These are phyloP conservation scores for Calosoma granatense DNA, from an alignment of 1,140 invertebrate genomes.

Conservation along the genomic window DNA sequence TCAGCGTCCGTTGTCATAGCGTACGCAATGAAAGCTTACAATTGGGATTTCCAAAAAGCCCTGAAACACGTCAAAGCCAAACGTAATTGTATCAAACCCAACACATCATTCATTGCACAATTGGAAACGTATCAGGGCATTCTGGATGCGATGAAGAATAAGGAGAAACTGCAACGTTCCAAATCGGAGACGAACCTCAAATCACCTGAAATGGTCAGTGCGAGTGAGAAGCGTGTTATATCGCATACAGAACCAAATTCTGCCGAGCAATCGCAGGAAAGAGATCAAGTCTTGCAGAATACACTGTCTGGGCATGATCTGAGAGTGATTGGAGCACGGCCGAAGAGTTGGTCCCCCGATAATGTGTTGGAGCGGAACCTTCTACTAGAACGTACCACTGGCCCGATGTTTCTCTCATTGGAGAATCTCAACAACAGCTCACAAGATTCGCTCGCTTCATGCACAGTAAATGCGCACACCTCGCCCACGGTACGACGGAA, in stretches of 20 bases:
- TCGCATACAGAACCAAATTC: conserved; percentile 46
- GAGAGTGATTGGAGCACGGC: conserved; percentile 37
- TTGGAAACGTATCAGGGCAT: conserved; percentile 94
- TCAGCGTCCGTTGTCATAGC: conserved; percentile 97
- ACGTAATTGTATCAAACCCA: conserved; percentile 89
- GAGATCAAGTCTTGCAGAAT: conserved; percentile 30
- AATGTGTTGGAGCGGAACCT: conserved; percentile 27
- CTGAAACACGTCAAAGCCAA: conserved; percentile 83
- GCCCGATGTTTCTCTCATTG: conserved; percentile 46
- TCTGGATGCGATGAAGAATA: conserved; percentile 91
- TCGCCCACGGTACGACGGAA: background rate
- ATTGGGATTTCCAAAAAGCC: conserved; percentile 84
- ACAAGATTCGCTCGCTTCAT: background rate
- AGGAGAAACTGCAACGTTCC: conserved; percentile 80
- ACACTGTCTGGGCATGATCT: conserved; percentile 26
- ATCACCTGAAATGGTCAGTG: conserved; percentile 46
- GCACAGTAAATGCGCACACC: background rate
- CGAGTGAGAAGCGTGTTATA: conserved; percentile 34
- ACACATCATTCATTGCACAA: conserved; percentile 87
- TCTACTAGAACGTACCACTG: conserved; percentile 36
- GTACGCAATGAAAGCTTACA: conserved; percentile 95
- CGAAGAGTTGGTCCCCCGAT: conserved; percentile 76
- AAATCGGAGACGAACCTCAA: conserved; percentile 89
- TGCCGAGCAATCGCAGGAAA: conserved; percentile 39
- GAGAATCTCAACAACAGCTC: conserved; percentile 44